Base-by-base conservation (phyloP, 2,113 vertebrate genomes). In the Psettodes erumei region DNA sequence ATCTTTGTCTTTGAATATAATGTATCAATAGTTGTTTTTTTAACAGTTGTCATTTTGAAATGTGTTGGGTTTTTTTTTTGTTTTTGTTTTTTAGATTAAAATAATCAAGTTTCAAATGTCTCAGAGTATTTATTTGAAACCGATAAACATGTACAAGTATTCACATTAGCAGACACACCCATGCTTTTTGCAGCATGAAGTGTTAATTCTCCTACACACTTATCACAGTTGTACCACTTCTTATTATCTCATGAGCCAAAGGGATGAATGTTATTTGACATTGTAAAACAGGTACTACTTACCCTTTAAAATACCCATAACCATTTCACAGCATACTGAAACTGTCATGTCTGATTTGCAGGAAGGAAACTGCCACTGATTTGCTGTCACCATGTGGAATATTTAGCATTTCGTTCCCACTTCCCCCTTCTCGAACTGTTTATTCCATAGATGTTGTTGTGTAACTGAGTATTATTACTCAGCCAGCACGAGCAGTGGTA, bases 61-160 rank as follows among this genome's bases (percentile, higher is more conserved):
- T 70, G 15, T 76, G 43, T 69, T n/a, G n/a, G n/a, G n/a, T n/a
- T n/a, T n/a, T n/a, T n/a, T n/a, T n/a, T n/a, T n/a, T n/a, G n/a
- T n/a, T n/a, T n/a, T n/a, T n/a, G n/a, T 71, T 82, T 67, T 23
- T 78, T 59, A 48, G 60, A 88, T 75, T 88, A 90, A 90, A 87
- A 59, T 2, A 77, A 47, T 13, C 21, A 1, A 0, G 18, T 84
- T 84, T 65, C 8, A 56, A 54, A 81, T 6, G 56, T 73, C 8
- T 71, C 32, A 42, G 50, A 25, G 38, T 65, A 5, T 79, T 84
- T 67, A 7, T 21, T 27, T 38, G 1, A 25, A 27, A 16, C 53
- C 15, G 0, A 1, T 48, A 3, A 56, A 54, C 8, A 7, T 53
- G 16, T 15, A 27, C 19, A 43, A 47, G 28, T 32, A 15, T 64